Evolutionary conservation across 2,113 vertebrate species (phyloP), one percentile per base, ranked within the genome.

Genomic region (Gopherus flavomarginatus): DNA sequence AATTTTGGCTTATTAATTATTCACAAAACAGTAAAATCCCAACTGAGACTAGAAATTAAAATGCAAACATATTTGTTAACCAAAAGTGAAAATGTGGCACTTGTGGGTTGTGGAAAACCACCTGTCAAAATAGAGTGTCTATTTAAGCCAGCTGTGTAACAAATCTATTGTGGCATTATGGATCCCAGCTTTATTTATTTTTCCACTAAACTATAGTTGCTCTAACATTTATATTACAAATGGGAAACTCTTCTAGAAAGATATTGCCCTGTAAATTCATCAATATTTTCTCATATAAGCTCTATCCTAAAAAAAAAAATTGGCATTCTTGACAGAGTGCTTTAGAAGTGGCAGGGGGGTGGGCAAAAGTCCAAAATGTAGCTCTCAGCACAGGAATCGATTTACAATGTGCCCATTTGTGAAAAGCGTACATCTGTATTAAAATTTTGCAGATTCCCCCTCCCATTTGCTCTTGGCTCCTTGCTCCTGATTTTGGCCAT

Each of bases 311-410:
- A 27, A 12, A 21, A 17, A 38, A 8, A 38, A 38, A 72, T 16
- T 72, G n/a, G 8, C 27, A 72, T 49, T 86, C 12, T n/a, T 84
- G 26, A 50, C 2, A 81, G 5, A 87, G 83, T 31, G 1, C 4
- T 83, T n/a, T 62, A 38, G 56, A 92, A 24, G 0, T 72, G 83
- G 1, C 50, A 85, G 85, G 27, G 31, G 14, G 5, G 21, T 12
- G 31, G 62, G 42, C 80, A 52, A 91, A 44, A 4, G 62, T 2
- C 4, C 12, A 80, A 83, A 83, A 54, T 92, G 57, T 1, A 57
- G 14, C 53, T 59, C 14, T 56, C n/a, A 59, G 1, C 9, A 11
- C 1, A 0, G 47, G 31, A 50, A 4, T 53, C 50, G 0, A 52
- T 83, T 91, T 93, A 79, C 10, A 31, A 59, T 49, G 49, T 35